A percentile compares a stretch with the other conserved stretches of the same genome.
Evolutionary conservation across 2,888 invertebrate species (phyloP).

Genomic region (Tetanocera ferruginea): DNA sequence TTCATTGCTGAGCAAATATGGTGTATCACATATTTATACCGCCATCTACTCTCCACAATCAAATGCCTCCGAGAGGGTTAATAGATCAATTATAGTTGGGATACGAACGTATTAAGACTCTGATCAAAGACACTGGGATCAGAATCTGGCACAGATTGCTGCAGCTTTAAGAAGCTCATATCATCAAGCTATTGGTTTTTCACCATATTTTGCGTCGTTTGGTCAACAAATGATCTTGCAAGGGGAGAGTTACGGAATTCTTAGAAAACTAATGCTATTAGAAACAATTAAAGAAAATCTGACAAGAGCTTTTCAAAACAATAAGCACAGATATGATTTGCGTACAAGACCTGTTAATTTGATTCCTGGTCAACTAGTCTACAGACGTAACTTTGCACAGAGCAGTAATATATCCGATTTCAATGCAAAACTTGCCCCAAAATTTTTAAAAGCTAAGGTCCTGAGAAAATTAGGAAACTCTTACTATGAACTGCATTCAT

Average conservation of each 20-base stretch:
- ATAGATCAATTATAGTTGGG: neutral
- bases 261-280: neutral
- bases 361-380: no score
- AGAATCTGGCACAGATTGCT: neutral
- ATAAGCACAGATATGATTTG: no score
- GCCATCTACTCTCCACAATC: slow-evolving; percentile 10
- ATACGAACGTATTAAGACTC: neutral
- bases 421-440: slow-evolving; percentile 10
- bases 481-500: slow-evolving; percentile 8
- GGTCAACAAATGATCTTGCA: slow-evolving; percentile 10
- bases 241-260: neutral
- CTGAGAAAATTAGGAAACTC: slow-evolving; percentile 6
- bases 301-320: neutral
- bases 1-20: slow-evolving; percentile 24
- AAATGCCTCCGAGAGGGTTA: neutral
- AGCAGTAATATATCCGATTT: no score
- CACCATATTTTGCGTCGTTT: neutral
- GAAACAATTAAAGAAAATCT: slow-evolving; percentile 10
- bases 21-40: neutral
- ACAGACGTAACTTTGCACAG: no score
- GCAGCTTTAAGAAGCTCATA: neutral
- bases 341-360: no score
- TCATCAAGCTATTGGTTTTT: neutral
- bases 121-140: slow-evolving; percentile 14
- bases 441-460: slow-evolving; percentile 25